phyloP scores from a whole-genome alignment of 2,113 vertebrate species.

The Sinosuthora webbiana region DNA sequence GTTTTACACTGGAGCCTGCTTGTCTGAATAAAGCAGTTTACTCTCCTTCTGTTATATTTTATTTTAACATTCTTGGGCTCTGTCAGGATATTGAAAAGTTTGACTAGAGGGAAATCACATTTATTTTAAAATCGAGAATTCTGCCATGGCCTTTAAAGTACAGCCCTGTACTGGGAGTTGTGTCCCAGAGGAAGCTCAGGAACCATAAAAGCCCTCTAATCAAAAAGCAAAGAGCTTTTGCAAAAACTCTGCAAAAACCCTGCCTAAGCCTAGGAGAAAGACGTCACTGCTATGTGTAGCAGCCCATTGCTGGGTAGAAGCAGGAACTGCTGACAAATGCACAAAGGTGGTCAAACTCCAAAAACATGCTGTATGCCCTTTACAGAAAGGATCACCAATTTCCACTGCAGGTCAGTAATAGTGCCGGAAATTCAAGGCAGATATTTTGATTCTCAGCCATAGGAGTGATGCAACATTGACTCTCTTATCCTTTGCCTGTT shows the following conservation, averaged over 20 bases:
- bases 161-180: background rate
- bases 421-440: background rate
- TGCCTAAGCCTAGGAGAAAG: background rate
- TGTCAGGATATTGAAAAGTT: constrained; percentile 6
- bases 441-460: background rate
- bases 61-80: background rate
- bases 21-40: background rate
- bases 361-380: background rate
- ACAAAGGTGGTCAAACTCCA: background rate
- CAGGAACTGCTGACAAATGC: background rate
- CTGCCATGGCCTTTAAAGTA: background rate
- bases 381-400: background rate
- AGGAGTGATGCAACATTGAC: background rate
- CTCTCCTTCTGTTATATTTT: background rate
- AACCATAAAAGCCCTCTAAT: background rate
- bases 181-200: constrained; percentile 1
- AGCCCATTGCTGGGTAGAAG: background rate
- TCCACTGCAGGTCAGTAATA: background rate
- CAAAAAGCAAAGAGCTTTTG: background rate
- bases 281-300: background rate
- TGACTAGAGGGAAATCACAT: background rate
- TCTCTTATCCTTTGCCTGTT: background rate
- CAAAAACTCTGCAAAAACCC: background rate
- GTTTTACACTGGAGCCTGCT: background rate
- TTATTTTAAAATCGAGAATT: constrained; percentile 1